Base-by-base conservation (phyloP, 2,888 invertebrate species). In the Iselma pallidipennis region DNA sequence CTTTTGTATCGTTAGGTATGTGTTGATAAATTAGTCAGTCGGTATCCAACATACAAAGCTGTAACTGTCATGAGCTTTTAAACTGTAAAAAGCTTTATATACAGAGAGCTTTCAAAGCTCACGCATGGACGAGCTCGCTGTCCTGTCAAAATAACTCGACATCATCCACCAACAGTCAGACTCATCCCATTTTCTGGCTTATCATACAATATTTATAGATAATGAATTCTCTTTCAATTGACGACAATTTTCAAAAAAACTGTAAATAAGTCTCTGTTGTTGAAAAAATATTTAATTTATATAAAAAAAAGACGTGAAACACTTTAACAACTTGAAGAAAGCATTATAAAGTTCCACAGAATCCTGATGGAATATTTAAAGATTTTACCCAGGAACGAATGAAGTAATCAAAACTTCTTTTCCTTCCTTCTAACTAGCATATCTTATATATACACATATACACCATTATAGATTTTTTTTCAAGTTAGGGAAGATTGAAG, bases 361-460 rank as follows among this genome's bases (percentile, higher is more conserved):
- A 51, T 66, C 63, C 64, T 65, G 67, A 66, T 62, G n/a, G 52
- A 31, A 26, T 49, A 26, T 49, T 25, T 28, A 25, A 49, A 28
- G 25, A 28, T 42, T 42, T 33, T 42, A 21, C 19, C 10, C 9
- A 42, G 21, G 42, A 42, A 21, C 74, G 75, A 74, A 76, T 72
- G 75, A 78, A 78, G 77, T 72, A 78, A 80, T 80, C 81, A 80
- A 80, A 80, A 80, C 79, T 79, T 79, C 77, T 78, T 80, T 80
- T 80, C 78, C 75, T 78, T 78, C 77, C 76, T 76, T 76, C 80
- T 80, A 81, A 81, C 80, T 80, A 81, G 80, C 81, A 80, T 80
- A 81, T 81, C 81, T 80, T 80, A 80, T 80, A n/a, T n/a, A 79
- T 80, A 80, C 80, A 80, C 78, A 80, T 80, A 80, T 80, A 81